These are phyloP conservation scores for Tenthredo scrophulariae DNA, from an alignment of 2,888 invertebrate species.

Conservation along the genomic window DNA sequence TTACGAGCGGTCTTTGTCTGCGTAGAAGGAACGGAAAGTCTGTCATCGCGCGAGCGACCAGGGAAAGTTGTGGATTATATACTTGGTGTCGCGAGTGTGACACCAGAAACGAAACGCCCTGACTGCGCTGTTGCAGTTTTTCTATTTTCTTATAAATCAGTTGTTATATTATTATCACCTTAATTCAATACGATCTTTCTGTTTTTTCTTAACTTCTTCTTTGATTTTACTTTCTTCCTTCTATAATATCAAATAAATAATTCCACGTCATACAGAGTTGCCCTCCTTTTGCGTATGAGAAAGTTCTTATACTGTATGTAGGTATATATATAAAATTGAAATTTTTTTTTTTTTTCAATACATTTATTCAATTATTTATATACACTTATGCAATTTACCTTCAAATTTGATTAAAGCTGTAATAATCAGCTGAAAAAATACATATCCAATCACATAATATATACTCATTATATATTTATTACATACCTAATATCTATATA, in stretches of 20 bases:
- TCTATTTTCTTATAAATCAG: background rate
- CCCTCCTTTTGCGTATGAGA: constrained; percentile 26
- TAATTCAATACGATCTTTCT: background rate
- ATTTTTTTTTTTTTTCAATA: background rate
- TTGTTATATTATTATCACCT: constrained; percentile 4
- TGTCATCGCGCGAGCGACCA: background rate
- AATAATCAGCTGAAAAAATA: background rate
- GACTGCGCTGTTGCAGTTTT: background rate
- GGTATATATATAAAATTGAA: constrained; percentile 19
- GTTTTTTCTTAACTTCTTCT: too few relatives aligned
- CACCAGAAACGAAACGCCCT: constrained; percentile 7
- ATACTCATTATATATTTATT: background rate
- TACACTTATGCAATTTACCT: background rate
- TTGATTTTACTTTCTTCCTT: background rate
- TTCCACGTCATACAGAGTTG: background rate
- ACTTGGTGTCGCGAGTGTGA: constrained; percentile 21
- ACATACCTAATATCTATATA: background rate
- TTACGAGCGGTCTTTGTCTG: constrained; percentile 29
- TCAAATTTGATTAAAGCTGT: background rate
- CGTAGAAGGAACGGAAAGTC: constrained; percentile 17
- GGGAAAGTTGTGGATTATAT: constrained; percentile 28
- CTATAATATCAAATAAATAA: background rate
- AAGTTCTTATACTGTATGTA: constrained; percentile 45
- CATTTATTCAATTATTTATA: background rate
- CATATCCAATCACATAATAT: background rate